Conservation (phyloP, 1,140 invertebrate genomes). For the Bathynomus jamesi region DNA sequence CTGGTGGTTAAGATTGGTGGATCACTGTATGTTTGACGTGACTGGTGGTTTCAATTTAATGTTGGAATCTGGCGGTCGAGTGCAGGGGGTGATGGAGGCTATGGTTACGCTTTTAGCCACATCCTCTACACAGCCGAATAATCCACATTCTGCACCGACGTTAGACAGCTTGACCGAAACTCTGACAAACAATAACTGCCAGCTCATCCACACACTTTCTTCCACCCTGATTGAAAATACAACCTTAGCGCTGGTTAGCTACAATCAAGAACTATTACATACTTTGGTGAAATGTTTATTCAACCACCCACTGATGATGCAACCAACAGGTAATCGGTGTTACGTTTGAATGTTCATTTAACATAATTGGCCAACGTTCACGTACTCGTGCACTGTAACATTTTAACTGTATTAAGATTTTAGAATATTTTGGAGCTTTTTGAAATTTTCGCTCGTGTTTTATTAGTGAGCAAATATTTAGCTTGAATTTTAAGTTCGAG, state of each 20-base stretch:
- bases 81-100: slow-evolving; percentile 31
- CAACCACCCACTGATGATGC: slow-evolving; percentile 23
- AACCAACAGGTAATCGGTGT: slow-evolving; percentile 20
- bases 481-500: too few relatives aligned
- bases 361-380: too few relatives aligned
- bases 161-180: not conserved
- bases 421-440: too few relatives aligned
- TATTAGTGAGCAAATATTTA: too few relatives aligned
- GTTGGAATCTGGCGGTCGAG: slow-evolving; percentile 28
- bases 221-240: slow-evolving; percentile 14
- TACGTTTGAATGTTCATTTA: not conserved
- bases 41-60: slow-evolving; percentile 41
- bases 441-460: too few relatives aligned
- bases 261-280: slow-evolving; percentile 20
- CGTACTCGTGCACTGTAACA: too few relatives aligned
- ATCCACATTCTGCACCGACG: slow-evolving; percentile 9
- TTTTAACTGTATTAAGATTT: too few relatives aligned
- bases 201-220: not conserved
- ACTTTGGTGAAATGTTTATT: slow-evolving; percentile 25
- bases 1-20: slow-evolving; percentile 59
- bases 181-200: not conserved
- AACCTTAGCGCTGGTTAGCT: slow-evolving; percentile 21
- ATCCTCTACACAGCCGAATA: slow-evolving; percentile 20
- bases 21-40: slow-evolving; percentile 54
- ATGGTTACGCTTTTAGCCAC: slow-evolving; percentile 29